Evolutionary conservation across 1,140 invertebrate species (phyloP).

Genomic region (Gyrodactylus bullatarudis): DNA sequence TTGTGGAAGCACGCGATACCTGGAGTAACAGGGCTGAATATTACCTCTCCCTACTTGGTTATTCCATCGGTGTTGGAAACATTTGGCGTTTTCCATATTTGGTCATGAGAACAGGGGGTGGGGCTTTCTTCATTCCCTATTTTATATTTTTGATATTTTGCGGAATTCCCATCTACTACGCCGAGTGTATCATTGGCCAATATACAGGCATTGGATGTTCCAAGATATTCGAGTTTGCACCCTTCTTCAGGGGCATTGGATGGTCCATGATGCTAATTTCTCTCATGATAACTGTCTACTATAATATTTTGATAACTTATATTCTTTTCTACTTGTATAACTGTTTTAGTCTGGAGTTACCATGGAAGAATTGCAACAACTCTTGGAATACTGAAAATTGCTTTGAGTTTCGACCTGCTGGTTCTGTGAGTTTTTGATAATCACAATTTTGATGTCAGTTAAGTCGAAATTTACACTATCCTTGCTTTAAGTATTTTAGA

Average conservation of each 20-base stretch:
- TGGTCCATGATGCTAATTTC: constrained; percentile 32
- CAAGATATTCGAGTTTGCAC: constrained; percentile 13
- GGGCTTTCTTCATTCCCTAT: constrained; percentile 36
- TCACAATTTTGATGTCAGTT: too few relatives aligned
- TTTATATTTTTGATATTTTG: constrained; percentile 27
- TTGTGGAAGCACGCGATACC: constrained; percentile 10
- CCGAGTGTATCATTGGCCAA: constrained; percentile 41
- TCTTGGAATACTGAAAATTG: constrained; percentile 12
- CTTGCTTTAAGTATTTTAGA: too few relatives aligned
- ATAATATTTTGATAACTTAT: constrained; percentile 23
- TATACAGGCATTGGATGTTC: constrained; percentile 20
- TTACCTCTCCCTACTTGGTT: constrained; percentile 13
- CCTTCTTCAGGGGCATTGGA: constrained; percentile 32
- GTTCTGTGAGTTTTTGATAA: too few relatives aligned
- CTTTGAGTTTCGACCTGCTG: not conserved
- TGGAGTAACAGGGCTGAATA: constrained; percentile 12
- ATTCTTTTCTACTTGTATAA: constrained; percentile 19
- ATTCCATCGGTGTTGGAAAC: constrained; percentile 12
- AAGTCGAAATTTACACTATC: too few relatives aligned
- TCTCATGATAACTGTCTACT: constrained; percentile 20
- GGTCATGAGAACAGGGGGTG: constrained; percentile 13
- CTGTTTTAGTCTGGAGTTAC: constrained; percentile 14
- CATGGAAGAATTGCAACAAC: constrained; percentile 15
- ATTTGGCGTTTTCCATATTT: constrained; percentile 13
- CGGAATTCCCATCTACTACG: constrained; percentile 35